phyloP scores from a whole-genome alignment of 2,888 invertebrate genomes.

The Fragum whitleyi region DNA sequence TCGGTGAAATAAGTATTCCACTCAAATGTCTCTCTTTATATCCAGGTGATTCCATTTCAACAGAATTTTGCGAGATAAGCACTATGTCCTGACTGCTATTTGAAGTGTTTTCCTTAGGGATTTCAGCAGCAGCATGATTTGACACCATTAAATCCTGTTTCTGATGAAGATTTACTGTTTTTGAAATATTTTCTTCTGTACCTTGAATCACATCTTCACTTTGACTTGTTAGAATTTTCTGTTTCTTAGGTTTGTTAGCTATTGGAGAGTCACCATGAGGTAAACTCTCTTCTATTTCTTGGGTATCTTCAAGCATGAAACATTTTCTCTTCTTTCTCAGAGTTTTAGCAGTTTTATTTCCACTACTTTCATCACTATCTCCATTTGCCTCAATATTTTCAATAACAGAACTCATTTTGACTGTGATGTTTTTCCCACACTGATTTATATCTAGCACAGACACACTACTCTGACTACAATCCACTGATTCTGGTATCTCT shows the following conservation, averaged over 20 bases:
- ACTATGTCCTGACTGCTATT: background rate
- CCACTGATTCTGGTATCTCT: background rate
- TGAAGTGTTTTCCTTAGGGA: background rate
- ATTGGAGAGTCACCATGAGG: background rate
- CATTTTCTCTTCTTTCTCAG: conserved; percentile 53
- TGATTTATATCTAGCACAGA: background rate
- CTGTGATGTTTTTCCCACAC: background rate
- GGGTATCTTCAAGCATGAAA: conserved; percentile 50
- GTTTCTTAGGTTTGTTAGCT: background rate
- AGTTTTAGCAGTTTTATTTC: background rate
- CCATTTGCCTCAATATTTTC: background rate
- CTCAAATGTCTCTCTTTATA: conserved; percentile 38
- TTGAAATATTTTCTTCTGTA: background rate
- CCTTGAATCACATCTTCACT: background rate
- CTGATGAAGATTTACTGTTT: background rate
- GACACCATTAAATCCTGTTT: background rate
- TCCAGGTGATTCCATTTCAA: background rate
- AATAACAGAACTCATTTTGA: background rate
- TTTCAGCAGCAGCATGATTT: background rate
- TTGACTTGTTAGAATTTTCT: background rate
- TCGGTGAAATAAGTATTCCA: conserved; percentile 54
- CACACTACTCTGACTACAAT: background rate
- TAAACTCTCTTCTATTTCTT: conserved; percentile 15
- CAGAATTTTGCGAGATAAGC: conserved; percentile 10
- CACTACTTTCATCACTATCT: background rate